These are phyloP conservation scores for Panagrolaimus sp. DNA, from an alignment of 1,140 invertebrate species.

Conservation along the genomic window DNA sequence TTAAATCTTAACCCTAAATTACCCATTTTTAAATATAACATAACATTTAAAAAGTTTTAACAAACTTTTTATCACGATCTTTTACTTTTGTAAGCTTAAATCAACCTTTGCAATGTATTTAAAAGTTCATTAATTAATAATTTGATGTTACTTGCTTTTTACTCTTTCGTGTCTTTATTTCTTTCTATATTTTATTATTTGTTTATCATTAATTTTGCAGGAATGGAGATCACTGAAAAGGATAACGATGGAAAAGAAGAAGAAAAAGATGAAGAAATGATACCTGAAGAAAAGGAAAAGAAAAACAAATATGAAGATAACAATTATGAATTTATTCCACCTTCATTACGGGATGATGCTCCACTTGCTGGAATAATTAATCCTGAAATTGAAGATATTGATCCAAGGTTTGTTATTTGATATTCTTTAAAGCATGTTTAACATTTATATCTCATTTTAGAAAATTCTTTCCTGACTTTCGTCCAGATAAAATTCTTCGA, in stretches of 20 bases:
- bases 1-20: too few species aligned
- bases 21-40: too few species aligned
- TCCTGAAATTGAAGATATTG: constrained; percentile 50
- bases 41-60: too few species aligned
- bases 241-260: constrained; percentile 2
- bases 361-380: constrained; percentile 49
- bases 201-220: background rate
- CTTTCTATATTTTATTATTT: too few species aligned
- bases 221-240: background rate
- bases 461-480: constrained; percentile 50
- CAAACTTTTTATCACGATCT: too few species aligned
- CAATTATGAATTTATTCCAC: constrained; percentile 43
- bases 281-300: background rate
- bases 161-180: too few species aligned
- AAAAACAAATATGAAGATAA: background rate
- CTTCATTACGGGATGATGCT: constrained; percentile 46
- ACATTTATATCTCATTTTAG: constrained; percentile 30
- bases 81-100: too few species aligned
- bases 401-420: constrained; percentile 47
- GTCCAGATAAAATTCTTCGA: constrained; percentile 43
- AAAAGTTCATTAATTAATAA: too few species aligned
- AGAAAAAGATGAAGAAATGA: background rate
- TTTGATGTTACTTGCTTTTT: too few species aligned
- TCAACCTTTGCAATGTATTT: too few species aligned
- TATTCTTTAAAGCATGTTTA: background rate